These are phyloP conservation scores for Cynodonichthys magdalenae DNA, from an alignment of 2,797 vertebrate species.

Conservation along the genomic window DNA sequence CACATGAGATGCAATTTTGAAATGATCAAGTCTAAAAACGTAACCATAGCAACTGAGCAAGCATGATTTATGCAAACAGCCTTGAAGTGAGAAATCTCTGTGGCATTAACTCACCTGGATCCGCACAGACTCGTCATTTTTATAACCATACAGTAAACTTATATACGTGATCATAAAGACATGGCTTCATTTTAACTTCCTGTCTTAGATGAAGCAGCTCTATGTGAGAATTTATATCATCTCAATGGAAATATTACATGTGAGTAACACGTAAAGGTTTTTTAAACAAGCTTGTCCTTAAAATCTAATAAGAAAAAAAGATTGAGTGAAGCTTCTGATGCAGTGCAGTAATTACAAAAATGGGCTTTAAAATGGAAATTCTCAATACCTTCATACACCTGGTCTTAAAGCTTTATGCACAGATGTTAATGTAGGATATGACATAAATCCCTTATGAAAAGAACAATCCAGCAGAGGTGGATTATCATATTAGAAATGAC, in stretches of 20 bases:
- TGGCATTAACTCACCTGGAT: conserved; percentile 21
- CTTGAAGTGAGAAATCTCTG: conserved; percentile 53
- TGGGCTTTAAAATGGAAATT: too few species aligned
- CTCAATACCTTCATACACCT: too few species aligned
- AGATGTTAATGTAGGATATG: conserved; percentile 13
- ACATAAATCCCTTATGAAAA: neutral
- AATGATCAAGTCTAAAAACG: conserved; percentile 70
- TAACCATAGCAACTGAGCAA: conserved; percentile 81
- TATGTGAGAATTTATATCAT: conserved; percentile 4
- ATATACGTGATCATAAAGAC: too few species aligned
- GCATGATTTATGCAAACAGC: conserved; percentile 59
- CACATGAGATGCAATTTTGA: conserved; percentile 74
- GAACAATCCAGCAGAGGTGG: conserved; percentile 12
- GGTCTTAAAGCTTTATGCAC: neutral
- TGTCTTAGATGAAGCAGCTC: conserved; percentile 8
- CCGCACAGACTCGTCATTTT: neutral
- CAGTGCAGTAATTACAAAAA: too few species aligned
- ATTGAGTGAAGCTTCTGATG: too few species aligned
- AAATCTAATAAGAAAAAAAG: too few species aligned
- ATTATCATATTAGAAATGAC: neutral
- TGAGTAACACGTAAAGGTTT: neutral
- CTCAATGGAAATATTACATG: neutral
- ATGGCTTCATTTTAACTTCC: neutral
- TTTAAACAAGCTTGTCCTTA: neutral
- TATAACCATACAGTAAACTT: too few species aligned